Base-by-base conservation (phyloP, 2,113 vertebrate genomes). In the Epinephelus lanceolatus region DNA sequence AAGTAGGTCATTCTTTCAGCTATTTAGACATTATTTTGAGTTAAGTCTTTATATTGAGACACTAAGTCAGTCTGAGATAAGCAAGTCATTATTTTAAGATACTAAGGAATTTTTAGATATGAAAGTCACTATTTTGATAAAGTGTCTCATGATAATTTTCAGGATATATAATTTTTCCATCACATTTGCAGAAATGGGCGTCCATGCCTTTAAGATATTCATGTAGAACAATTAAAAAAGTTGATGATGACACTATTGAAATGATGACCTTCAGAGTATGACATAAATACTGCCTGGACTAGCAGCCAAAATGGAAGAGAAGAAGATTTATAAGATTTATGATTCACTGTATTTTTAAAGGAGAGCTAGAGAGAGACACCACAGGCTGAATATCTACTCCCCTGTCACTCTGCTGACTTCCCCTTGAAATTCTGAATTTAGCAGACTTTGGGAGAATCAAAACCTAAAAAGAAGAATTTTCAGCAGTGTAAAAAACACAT, bases 341-440 rank as follows among this genome's bases (percentile, higher is more conserved):
- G 47, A 60, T 71, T 65, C 47, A 33, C 3, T 62, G 6, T 49
- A 13, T 80, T 80, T 80, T 83, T 3, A 84, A 66, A 75, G 70
- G 2, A 42, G 19, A 78, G 25, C 33, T 7, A 37, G 33, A 37
- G 33, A 37, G 42, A 45, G 42, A 69, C 56, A 75, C 63, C 70
- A 40, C 15, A 40, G 59, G 63, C 62, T 78, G 52, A 27, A 73
- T 49, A 65, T 77, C 60, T 71, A 5, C 47, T 82, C 62, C 63
- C 63, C 74, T 45, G 62, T 40, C 51, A 59, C 33, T 42, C 27
- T 62, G 12, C 71, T 25, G 21, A 78, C 75, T 71, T 67, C 3
- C 37, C 71, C 77, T 63, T 73, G 37, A 84, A 60, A 77, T 33
- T 72, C 42, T 45, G 56, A 68, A 77, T 84, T 80, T 42, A 42